Base-by-base conservation (phyloP, 2,797 vertebrate genomes). In the Poeciliopsis turneri region DNA sequence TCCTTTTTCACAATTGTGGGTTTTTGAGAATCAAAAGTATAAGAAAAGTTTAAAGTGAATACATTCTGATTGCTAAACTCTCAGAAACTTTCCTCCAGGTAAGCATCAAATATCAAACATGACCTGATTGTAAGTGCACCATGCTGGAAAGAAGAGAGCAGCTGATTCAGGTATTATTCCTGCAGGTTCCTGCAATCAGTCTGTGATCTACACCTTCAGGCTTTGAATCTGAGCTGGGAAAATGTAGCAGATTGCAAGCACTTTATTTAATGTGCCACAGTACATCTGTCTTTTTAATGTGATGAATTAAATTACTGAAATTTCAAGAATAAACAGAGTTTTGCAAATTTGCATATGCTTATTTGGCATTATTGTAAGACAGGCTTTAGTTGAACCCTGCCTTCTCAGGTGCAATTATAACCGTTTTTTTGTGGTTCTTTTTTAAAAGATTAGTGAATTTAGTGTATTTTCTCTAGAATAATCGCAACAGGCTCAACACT, bases 131-230 rank as follows among this genome's bases (percentile, higher is more conserved):
- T 51, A 80, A 72, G 4, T 0, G n/a, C 1, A 12, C 41, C 74
- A 33, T 61, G 75, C 46, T 36, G n/a, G 49, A 64, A 72, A 64
- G 39, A 53, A 64, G 41, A 64, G 68, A 66, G 69, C 16, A 28
- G 61, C 66, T 68, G 55, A 57, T 64, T 77, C 59, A 20, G 66
- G 61, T 55, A 69, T 41, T 43, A 74, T 74, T 77, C 30, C 43
- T 43, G 12, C 41, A 78, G 55, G 61, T 71, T 61, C 51, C 64
- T 61, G 64, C 66, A 82, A 71, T 82, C 81, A 75, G 76, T 41
- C 30, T 1, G 51, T 13, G 15, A 49, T 59, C 23, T 82, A 51
- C 7, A 66, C 23, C 51, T 43, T 33, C 66, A 45, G 66, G 55
- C 39, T 30, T 66, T 70, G 43, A 74, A 74, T 49, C 43, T 43